These are phyloP conservation scores for Epistrophella euchroma DNA, from an alignment of 2,888 invertebrate genomes.

Conservation along the genomic window DNA sequence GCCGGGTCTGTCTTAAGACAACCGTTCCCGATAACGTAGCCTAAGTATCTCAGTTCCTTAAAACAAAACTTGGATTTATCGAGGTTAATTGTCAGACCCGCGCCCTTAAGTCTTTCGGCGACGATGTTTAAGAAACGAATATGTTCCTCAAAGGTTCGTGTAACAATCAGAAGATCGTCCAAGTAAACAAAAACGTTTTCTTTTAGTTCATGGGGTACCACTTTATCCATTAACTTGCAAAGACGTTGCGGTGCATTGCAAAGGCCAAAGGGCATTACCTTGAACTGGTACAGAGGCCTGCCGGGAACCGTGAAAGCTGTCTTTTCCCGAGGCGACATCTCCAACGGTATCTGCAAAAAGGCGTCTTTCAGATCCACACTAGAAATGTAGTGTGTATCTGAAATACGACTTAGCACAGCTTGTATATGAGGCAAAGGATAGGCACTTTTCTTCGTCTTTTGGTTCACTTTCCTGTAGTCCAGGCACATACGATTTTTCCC, in stretches of 20 bases:
- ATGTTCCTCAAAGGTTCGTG: too few relatives aligned
- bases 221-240: neutral
- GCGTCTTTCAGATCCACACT: slow-evolving; percentile 57
- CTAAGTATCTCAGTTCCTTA: slow-evolving; percentile 32
- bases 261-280: too few relatives aligned
- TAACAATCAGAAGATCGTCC: too few relatives aligned
- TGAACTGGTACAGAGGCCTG: slow-evolving; percentile 6
- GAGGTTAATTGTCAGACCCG: too few relatives aligned
- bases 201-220: too few relatives aligned
- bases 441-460: slow-evolving; percentile 26
- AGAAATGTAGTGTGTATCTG: slow-evolving; percentile 69
- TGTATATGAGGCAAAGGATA: slow-evolving; percentile 72
- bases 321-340: slow-evolving; percentile 18
- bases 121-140: too few relatives aligned
- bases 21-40: slow-evolving; percentile 41
- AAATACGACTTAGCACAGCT: slow-evolving; percentile 74
- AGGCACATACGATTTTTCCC: slow-evolving; percentile 77
- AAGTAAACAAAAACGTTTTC: too few relatives aligned
- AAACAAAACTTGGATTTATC: too few relatives aligned
- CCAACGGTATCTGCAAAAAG: slow-evolving; percentile 28
- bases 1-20: neutral
- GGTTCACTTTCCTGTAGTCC: slow-evolving; percentile 78
- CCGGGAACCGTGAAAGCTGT: slow-evolving; percentile 77
- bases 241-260: too few relatives aligned
- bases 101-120: too few relatives aligned